Base-by-base conservation (phyloP, 2,797 vertebrate species). In the Premnoplex brunnescens region DNA sequence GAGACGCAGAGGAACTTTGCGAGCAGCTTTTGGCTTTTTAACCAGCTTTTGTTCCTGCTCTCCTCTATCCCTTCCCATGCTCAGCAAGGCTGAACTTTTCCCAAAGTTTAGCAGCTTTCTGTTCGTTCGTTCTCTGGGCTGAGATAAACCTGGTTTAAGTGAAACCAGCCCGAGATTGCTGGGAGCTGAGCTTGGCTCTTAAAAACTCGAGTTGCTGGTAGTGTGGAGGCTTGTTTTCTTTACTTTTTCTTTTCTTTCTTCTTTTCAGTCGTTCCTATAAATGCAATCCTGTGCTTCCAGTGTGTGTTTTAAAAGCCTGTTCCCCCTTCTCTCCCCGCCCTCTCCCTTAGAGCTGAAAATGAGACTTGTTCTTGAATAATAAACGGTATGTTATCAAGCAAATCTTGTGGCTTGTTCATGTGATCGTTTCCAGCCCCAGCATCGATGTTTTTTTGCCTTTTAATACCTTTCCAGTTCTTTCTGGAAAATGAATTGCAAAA, bases 381-480 rank as follows among this genome's bases (percentile, higher is more conserved):
- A 97, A 97, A 97, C 96, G 89, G 83, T 93, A 94, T 94, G 96
- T 98, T 97, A 95, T 97, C 95, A 97, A 96, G 97, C 81, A 96
- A 97, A 97, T 97, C 95, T 91, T 97, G 97, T 96, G 97, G 91
- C 85, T 91, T 95, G 89, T 74, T 93, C 95, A 94, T 96, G 96
- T 95, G 94, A 95, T 93, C 69, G 30, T 89, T 96, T 81, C 84
- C 91, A 93, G 87, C 87, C 77, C 84, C 82, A 93, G 90, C 89
- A 88, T 78, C 39, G 63, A 89, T 91, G 88, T 3, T 48, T 51
- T 93, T 94, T 76, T 96, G 76, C 93, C 60, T 95, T 95, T 94
- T 97, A 95, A 95, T 95, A 74, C 10, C 4, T 90, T 96, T 30
- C 14, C 84, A 73, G 67, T 28, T 92, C 84, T 66, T 92, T 95